Conservation (phyloP, 1,140 invertebrate genomes). For the Magallana gigas region DNA sequence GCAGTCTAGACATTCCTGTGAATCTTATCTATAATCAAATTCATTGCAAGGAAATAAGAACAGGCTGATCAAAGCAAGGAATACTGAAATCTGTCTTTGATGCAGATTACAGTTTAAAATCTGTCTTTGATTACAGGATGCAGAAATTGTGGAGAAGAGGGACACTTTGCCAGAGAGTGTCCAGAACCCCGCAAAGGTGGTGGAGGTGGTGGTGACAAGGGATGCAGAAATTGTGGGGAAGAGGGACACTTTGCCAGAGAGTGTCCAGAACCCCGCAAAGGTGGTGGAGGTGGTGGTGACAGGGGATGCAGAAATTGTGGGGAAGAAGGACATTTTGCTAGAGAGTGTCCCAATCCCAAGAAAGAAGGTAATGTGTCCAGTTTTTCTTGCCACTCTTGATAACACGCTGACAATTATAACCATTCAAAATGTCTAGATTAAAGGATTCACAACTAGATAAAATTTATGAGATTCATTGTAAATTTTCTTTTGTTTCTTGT, state of each 20-base stretch:
- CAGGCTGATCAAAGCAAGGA: too few species aligned
- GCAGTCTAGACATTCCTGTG: too few species aligned
- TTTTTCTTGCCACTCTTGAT: not conserved
- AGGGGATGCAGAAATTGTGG: conserved; percentile 69
- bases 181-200: conserved; percentile 53
- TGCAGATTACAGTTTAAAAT: not conserved
- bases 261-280: conserved; percentile 58
- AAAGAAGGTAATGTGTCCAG: not conserved
- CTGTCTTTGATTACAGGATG: conserved; percentile 42
- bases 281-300: conserved; percentile 52
- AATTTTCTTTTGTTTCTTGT: too few species aligned
- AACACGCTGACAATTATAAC: too few species aligned
- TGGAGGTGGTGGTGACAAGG: conserved; percentile 57
- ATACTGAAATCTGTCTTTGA: not conserved
- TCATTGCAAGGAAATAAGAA: too few species aligned
- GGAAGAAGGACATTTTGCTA: conserved; percentile 66
- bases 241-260: conserved; percentile 70
- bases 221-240: conserved; percentile 71
- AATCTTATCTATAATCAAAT: not conserved
- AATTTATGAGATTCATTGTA: too few species aligned
- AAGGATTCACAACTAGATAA: too few species aligned
- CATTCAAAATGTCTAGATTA: too few species aligned
- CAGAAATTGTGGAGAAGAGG: conserved; percentile 73
- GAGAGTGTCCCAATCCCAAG: conserved; percentile 70
- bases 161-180: conserved; percentile 69